A percentile compares a stretch with the other conserved stretches of the same genome.
Evolutionary conservation across 2,888 invertebrate genomes (phyloP).

Genomic region (Drosophila paranaensis): DNA sequence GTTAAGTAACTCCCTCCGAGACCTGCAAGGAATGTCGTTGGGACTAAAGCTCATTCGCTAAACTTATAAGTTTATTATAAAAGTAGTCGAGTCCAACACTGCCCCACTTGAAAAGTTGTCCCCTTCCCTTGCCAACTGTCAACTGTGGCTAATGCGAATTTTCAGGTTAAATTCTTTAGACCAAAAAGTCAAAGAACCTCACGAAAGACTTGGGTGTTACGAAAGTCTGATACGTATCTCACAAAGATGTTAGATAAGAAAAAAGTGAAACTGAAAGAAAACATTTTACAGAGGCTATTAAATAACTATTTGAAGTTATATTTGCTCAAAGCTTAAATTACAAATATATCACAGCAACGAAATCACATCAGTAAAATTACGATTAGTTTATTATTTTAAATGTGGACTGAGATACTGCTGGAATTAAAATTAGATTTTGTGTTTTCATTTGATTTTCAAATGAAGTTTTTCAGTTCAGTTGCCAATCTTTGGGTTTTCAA

Average conservation of each 20-base stretch:
- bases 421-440: too few relatives aligned
- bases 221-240: too few relatives aligned
- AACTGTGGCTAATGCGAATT: slow-evolving; percentile 24
- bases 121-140: not conserved
- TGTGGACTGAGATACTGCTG: too few relatives aligned
- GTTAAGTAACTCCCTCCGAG: not conserved
- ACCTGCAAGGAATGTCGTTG: not conserved
- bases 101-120: not conserved
- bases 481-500: too few relatives aligned
- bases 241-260: not conserved
- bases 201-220: not conserved
- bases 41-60: not conserved
- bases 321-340: too few relatives aligned
- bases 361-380: too few relatives aligned
- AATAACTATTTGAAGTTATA: too few relatives aligned
- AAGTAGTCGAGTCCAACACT: not conserved
- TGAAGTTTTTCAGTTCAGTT: too few relatives aligned
- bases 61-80: not conserved
- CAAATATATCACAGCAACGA: too few relatives aligned
- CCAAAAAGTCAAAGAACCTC: slow-evolving; percentile 3
- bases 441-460: too few relatives aligned
- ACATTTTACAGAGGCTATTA: too few relatives aligned
- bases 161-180: slow-evolving; percentile 24
- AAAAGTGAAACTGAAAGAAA: not conserved
- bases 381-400: too few relatives aligned